Percentiles rank a stretch among this genome's conserved stretches.
These are phyloP conservation scores for Atherinosoma microstoma DNA, from an alignment of 2,797 vertebrate species.

Conservation along the genomic window DNA sequence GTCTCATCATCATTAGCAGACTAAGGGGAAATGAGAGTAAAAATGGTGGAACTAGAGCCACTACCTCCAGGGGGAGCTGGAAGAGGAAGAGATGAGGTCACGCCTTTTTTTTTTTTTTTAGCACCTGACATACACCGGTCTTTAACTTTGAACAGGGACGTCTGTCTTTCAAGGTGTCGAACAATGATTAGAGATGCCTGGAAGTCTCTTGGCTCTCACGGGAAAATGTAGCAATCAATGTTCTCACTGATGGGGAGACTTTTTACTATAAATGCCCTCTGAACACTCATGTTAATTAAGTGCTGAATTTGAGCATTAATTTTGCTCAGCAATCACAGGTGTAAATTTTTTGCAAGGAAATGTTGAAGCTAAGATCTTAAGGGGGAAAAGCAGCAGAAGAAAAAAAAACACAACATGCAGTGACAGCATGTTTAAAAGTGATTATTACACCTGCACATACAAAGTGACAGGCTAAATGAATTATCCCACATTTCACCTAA, in stretches of 20 bases:
- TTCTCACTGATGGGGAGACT: constrained; percentile 63
- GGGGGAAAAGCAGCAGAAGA: constrained; percentile 9
- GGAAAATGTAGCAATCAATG: constrained; percentile 77
- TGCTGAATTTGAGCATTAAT: constrained; percentile 72
- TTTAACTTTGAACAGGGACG: constrained; percentile 82
- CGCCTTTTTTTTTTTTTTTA: constrained; percentile 70
- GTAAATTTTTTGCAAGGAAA: constrained; percentile 26
- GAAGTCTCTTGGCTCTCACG: constrained; percentile 71
- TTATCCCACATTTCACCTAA: constrained; percentile 73
- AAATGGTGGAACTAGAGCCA: constrained; percentile 79
- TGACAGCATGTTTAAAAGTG: constrained; percentile 22
- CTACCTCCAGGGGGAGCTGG: constrained; percentile 79
- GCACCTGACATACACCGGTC: constrained; percentile 76
- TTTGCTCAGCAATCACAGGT: constrained; percentile 54
- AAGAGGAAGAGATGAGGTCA: constrained; percentile 72
- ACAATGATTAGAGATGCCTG: constrained; percentile 83
- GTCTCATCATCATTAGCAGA: constrained; percentile 86
- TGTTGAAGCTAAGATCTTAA: constrained; percentile 27
- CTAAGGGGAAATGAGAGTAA: constrained; percentile 77
- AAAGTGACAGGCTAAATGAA: constrained; percentile 65
- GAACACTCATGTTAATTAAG: constrained; percentile 74
- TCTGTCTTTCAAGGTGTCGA: constrained; percentile 83
- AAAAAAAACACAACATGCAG: background rate
- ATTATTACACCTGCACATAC: constrained; percentile 13
- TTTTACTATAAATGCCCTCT: constrained; percentile 72